Conservation (phyloP, 2,113 vertebrate species). For the Neoarius graeffei region DNA sequence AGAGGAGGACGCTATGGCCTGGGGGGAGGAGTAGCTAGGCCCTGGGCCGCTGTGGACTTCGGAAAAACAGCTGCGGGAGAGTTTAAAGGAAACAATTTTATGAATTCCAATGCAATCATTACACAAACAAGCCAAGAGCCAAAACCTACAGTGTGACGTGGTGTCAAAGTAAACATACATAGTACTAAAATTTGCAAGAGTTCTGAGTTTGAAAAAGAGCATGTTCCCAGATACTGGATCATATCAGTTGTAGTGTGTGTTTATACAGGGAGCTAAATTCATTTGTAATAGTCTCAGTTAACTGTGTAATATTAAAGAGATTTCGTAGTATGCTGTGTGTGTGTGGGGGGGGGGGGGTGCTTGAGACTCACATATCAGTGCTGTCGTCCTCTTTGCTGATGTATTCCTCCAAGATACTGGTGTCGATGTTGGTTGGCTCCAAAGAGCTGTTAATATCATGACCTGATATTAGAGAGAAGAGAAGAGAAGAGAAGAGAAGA, state of each 20-base stretch:
- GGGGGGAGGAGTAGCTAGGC: constrained; percentile 74
- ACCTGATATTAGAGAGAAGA: constrained; percentile 73
- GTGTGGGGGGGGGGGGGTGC: constrained; percentile 47
- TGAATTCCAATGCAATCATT: constrained; percentile 30
- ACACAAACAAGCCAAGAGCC: constrained; percentile 59
- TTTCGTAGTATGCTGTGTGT: constrained; percentile 31
- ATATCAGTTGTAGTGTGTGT: constrained; percentile 34
- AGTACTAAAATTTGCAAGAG: neutral
- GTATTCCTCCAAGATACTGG: constrained; percentile 98
- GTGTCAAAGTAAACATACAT: constrained; percentile 43
- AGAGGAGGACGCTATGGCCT: constrained; percentile 73
- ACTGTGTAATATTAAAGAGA: neutral
- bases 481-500: neutral
- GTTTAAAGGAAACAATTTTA: constrained; percentile 26
- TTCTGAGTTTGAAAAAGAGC: constrained; percentile 10
- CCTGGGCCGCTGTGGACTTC: constrained; percentile 83
- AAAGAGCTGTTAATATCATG: constrained; percentile 98
- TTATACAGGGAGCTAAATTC: constrained; percentile 18
- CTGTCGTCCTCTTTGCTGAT: constrained; percentile 98
- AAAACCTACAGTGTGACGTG: constrained; percentile 55
- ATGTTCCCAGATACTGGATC: neutral
- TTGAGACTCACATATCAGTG: constrained; percentile 87
- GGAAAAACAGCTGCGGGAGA: constrained; percentile 87
- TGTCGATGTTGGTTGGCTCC: constrained; percentile 96
- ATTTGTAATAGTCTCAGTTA: constrained; percentile 6